Percentiles rank a stretch among this genome's conserved stretches.
Conservation (phyloP, 2,113 vertebrate genomes). For the Heterotis niloticus region DNA sequence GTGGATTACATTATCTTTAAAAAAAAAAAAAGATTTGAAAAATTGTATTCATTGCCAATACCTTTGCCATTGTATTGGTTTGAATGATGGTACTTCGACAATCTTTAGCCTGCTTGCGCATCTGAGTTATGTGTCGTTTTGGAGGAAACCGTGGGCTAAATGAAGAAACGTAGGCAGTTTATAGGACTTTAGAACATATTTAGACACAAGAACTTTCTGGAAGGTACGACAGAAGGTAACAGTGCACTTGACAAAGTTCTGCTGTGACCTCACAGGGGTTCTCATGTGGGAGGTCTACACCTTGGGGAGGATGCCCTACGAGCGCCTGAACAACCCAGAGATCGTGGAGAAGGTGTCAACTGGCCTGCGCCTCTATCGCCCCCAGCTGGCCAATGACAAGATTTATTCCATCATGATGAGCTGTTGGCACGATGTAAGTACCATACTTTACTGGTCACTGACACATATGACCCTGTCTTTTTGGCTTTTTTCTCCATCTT, state of each 20-base stretch:
- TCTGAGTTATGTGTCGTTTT: too few relatives aligned
- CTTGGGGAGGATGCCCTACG: slow-evolving; percentile 88
- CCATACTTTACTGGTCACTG: background rate
- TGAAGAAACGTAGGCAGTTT: background rate
- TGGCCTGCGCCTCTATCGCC: slow-evolving; percentile 84
- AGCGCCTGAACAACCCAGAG: slow-evolving; percentile 86
- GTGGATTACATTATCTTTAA: too few relatives aligned
- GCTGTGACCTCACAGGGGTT: slow-evolving; percentile 66
- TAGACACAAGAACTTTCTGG: too few relatives aligned
- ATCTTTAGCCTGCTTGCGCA: too few relatives aligned
- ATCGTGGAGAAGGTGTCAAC: slow-evolving; percentile 82
- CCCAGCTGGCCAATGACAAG: slow-evolving; percentile 83
- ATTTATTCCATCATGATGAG: slow-evolving; percentile 83
- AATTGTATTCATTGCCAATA: too few relatives aligned
- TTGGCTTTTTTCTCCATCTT: too few relatives aligned
- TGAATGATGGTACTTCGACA: too few relatives aligned
- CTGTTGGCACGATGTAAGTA: slow-evolving; percentile 82
- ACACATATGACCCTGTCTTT: background rate
- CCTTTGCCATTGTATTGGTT: too few relatives aligned
- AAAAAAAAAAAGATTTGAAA: too few relatives aligned
- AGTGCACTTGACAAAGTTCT: background rate
- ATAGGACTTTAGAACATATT: background rate
- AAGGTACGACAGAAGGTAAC: background rate
- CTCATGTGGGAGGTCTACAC: slow-evolving; percentile 97
- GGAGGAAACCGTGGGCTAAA: too few relatives aligned